phyloP scores from a whole-genome alignment of 2,888 invertebrate species.

The Nephrotoma guestfalica region DNA sequence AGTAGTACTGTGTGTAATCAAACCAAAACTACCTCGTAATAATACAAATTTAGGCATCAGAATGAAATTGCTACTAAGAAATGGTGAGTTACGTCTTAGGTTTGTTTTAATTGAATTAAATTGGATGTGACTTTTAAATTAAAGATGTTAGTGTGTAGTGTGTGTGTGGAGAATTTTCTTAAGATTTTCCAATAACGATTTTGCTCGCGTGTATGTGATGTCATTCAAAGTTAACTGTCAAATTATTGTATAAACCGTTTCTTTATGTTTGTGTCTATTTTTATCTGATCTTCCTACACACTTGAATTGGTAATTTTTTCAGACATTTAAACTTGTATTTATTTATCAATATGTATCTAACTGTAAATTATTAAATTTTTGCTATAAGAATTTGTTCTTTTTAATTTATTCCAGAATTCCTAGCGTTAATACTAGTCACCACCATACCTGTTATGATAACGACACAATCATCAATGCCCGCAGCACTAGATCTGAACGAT shows the following conservation, averaged over 20 bases:
- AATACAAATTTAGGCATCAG: not conserved
- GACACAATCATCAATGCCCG: not conserved
- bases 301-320: not conserved
- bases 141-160: not conserved
- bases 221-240: not conserved
- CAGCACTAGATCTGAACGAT: not conserved
- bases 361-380: not conserved
- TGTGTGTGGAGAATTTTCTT: not conserved
- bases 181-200: not conserved
- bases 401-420: not conserved
- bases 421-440: not conserved
- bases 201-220: not conserved
- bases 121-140: not conserved
- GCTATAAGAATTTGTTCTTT: not conserved
- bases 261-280: not conserved
- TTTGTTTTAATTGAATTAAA: not conserved
- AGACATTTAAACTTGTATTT: not conserved
- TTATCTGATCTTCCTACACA: not conserved
- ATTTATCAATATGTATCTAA: not conserved
- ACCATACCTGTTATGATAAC: not conserved
- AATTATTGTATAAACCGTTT: not conserved
- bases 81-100: not conserved
- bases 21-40: not conserved
- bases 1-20: not conserved
- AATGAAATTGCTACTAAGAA: not conserved